phyloP scores from a whole-genome alignment of 2,113 vertebrate species.

The Mesoclemmys tuberculata region DNA sequence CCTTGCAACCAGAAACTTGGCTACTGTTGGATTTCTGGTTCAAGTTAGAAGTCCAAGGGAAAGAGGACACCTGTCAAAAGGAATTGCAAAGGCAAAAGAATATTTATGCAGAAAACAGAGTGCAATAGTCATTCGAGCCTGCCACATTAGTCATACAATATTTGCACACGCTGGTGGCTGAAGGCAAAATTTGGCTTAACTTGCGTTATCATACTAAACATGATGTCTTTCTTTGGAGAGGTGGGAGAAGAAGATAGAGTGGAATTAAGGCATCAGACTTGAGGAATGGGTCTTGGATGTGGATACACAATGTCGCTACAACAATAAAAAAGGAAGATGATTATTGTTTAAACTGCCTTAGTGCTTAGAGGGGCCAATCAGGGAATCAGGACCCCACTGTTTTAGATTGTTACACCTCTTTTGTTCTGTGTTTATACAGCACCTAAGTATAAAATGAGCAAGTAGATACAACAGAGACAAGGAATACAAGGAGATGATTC shows the following conservation, averaged over 20 bases:
- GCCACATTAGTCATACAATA: conserved; percentile 65
- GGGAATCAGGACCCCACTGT: background rate
- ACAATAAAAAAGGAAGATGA: background rate
- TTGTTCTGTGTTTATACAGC: background rate
- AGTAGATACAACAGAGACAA: background rate
- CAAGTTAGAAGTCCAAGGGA: conserved; percentile 8
- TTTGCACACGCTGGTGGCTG: conserved; percentile 62
- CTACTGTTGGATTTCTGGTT: conserved; percentile 23
- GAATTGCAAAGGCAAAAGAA: conserved; percentile 34
- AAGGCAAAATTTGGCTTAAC: conserved; percentile 73
- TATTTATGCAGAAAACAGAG: conserved; percentile 36
- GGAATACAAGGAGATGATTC: background rate
- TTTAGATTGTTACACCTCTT: too few species aligned
- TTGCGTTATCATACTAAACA: conserved; percentile 67
- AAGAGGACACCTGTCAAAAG: conserved; percentile 49
- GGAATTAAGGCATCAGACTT: background rate
- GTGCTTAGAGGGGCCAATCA: background rate
- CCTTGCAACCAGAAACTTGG: background rate
- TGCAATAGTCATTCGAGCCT: conserved; percentile 26
- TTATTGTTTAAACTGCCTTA: background rate
- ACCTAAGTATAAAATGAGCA: background rate
- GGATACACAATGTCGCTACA: background rate
- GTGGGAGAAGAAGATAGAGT: background rate
- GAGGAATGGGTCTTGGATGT: conserved; percentile 21
- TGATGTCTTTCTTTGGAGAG: conserved; percentile 2